Evolutionary conservation across 30 jellyfish, hydroid and myxozoan species (phyloP), one percentile per base, ranked within the genome.

Genomic region (Cassiopea andromeda): DNA sequence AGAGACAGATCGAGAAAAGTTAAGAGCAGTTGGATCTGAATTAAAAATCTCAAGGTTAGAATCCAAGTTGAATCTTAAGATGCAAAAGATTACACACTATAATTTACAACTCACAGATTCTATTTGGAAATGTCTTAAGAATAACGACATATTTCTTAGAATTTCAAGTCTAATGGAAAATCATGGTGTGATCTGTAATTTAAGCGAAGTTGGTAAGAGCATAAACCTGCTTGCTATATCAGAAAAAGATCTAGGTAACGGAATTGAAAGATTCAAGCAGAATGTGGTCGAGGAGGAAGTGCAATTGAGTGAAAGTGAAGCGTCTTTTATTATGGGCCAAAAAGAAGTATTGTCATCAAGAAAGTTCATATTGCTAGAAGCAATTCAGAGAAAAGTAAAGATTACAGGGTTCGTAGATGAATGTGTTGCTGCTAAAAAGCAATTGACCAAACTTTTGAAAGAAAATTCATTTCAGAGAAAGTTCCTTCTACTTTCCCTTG

Each of bases 251-350:
- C 82, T 82, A 7, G 46, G 47, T 8, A 61, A 46, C 1, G 90
- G 82, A 64, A 82, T 82, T 18, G 90, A 82, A 12, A 27, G 8
- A 45, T 82, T 82, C 66, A 82, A 60, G 72, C 6, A 64, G 13
- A 68, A 17, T 64, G 71, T 82, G 45, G 73, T 13, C 17, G 90
- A 82, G 38, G 18, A 8, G 13, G 44, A 49, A 18, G 16, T 82
- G 38, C 73, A 44, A 15, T 60, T 69, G 3, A 48, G 48, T 7
- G 50, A 66, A 1, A 19, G 12, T 15, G 82, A 82, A 59, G 61
- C 72, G 18, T 46, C 90, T 43, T 60, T 82, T 10, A 10, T 82
- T 9, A 46, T n/a, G 2, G 80, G 75, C 44, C 71, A 64, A 66
- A 48, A 1, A 7, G 73, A 49, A 2, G 69, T 18, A 13, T 44